Evolutionary conservation across 1,140 invertebrate species (phyloP), one percentile per base, ranked within the genome.

Genomic region (Zaprionus tsacasi): DNA sequence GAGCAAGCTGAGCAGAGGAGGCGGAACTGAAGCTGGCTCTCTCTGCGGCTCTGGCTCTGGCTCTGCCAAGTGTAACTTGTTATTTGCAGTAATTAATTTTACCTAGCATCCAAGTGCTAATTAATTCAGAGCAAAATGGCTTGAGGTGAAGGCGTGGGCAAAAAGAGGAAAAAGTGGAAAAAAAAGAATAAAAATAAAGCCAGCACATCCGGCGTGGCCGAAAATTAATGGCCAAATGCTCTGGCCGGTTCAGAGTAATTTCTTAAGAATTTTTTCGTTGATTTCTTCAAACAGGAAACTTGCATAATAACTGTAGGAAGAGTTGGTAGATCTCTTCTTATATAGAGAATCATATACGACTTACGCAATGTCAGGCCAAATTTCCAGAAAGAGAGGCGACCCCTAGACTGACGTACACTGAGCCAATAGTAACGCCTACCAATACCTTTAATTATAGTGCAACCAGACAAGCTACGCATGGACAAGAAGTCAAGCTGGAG

Each of bases 361-460:
- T 76, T 70, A 70, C 59, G 72, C 67, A 75, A 75, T 75, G 59
- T 71, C 68, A 75, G 59, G 43, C 72, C 59, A 70, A 75, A 64
- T 64, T 25, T 50, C 54, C 36, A 15, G 13, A 21, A 33, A 11
- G 0, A 12, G 10, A 55, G 45, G 21, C 21, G 21, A 50, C 17
- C 45, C 45, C 45, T 50, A 50, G 45, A 50, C 17, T 6, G 27
- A 50, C 45, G 45, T 10, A 8, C 17, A 8, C 68, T 89, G 78
- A 85, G 85, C 81, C 86, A 89, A 89, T 89, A 89, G 85, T 89
- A 85, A 89, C 85, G 85, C 85, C 85, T 81, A 79, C 78, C 86
- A 89, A 89, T 89, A 89, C 86, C 81, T 89, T 85, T 89, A 89
- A 89, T 89, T 89, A 89, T 89, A 89, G 85, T 83, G 45, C 10